Evolutionary conservation across 2,113 vertebrate species (phyloP), one percentile per base, ranked within the genome.

Genomic region (Anguilla japonica): DNA sequence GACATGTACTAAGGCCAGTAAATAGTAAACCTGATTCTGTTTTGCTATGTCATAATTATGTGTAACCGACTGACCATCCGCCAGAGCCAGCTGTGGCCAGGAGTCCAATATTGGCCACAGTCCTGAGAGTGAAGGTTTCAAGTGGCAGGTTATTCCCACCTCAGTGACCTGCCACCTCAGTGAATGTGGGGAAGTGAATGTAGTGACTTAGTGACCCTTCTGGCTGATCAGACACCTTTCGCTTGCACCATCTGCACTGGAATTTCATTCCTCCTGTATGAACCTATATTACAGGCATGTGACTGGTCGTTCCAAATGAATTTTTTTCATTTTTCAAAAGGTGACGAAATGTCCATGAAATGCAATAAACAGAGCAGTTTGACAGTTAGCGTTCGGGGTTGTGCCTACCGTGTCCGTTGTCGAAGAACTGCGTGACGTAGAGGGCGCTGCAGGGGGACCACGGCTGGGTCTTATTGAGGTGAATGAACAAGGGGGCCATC

Each of bases 381-480:
- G 63, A 22, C 7, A 20, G 22, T 71, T n/a, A 26, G 63, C 4
- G 26, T 71, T 3, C 26, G 26, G 63, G 26, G 63, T 5, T 71
- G 20, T 22, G 29, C 93, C 87, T 95, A 99, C 98, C 98, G 0
- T 99, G 97, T 39, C 98, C 98, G 0, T 97, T 96, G 2, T 99
- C 97, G 89, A 99, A 97, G 94, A 99, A 98, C 86, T 99, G 98
- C 0, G 98, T 99, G 93, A 99, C 93, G 93, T 98, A 97, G 90
- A 96, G 96, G 79, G 97, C 97, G 0, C 98, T 99, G 94, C 98
- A 99, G 6, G 97, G 97, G 0, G 98, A 99, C 98, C 98, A 99
- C 2, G 98, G 98, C 14, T 96, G 91, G 0, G 91, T 97, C 92
- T 95, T 96, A 94, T 99, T 98, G 83, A 99, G 88, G 87, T 96